Evolutionary conservation across 2,113 vertebrate genomes (phyloP).

Genomic region (Hyperopisus bebe): DNA sequence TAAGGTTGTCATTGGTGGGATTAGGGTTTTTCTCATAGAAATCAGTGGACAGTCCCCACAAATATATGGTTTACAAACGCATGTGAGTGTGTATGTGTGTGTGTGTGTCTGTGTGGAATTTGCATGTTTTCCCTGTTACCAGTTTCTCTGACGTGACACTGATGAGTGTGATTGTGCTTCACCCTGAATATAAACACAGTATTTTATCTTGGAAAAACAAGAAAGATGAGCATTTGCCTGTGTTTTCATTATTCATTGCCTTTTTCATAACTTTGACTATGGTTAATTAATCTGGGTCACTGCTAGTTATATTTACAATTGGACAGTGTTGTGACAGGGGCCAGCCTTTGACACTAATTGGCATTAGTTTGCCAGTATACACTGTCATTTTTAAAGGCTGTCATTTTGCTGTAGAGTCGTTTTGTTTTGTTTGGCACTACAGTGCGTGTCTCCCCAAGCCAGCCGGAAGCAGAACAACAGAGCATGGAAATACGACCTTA

Average conservation of each 20-base stretch:
- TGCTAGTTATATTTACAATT: conserved; percentile 2
- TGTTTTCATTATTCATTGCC: not conserved
- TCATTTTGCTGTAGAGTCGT: not conserved
- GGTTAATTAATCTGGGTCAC: not conserved
- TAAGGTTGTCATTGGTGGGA: not conserved
- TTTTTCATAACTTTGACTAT: not conserved
- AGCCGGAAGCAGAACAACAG: not conserved
- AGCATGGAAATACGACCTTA: not conserved
- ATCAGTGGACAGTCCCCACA: not conserved
- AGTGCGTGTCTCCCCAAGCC: not conserved
- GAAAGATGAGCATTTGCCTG: not conserved
- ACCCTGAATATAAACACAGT: not conserved
- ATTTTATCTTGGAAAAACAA: not conserved
- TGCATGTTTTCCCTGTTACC: not conserved
- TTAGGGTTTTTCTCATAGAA: not conserved
- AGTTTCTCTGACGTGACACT: not conserved
- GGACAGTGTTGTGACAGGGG: not conserved
- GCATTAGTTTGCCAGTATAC: not conserved
- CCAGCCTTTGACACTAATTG: not conserved
- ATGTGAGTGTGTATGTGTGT: not conserved
- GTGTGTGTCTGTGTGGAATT: not conserved
- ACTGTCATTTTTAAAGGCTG: not conserved
- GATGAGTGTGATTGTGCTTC: not conserved
- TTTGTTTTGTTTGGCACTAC: not conserved
- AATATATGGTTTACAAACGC: not conserved